Percentiles rank a stretch among this genome's conserved stretches.
Conservation (phyloP, 2,797 vertebrate species). For the Molossus molossus region DNA sequence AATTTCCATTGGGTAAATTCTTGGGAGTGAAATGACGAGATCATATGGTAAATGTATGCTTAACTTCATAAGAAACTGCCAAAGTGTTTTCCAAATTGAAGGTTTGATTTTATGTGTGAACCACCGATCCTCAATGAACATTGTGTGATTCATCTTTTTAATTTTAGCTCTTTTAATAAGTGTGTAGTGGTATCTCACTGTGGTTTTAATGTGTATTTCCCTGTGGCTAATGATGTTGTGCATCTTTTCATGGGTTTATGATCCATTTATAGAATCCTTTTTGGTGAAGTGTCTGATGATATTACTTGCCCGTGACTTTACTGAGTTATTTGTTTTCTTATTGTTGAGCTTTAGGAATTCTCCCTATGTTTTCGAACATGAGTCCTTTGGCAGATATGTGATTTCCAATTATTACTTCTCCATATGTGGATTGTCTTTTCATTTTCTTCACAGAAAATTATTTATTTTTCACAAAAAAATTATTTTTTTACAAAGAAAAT, state of each 20-base stretch:
- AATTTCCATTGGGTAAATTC: neutral
- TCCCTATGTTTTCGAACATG: neutral
- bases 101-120: neutral
- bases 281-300: neutral
- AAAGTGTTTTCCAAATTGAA: neutral
- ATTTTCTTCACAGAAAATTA: neutral
- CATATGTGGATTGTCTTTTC: neutral
- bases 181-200: neutral
- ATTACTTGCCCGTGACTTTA: neutral
- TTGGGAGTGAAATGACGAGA: neutral
- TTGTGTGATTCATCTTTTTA: neutral
- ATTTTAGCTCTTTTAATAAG: neutral
- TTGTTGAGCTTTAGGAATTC: neutral
- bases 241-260: neutral
- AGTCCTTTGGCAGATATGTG: neutral
- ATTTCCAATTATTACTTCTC: neutral
- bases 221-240: neutral
- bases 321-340: neutral
- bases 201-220: neutral
- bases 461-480: neutral
- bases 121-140: neutral
- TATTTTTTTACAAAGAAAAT: neutral
- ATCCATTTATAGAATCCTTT: neutral
- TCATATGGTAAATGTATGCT: neutral
- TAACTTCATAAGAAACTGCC: constrained; percentile 3